phyloP scores from a whole-genome alignment of 2,113 vertebrate genomes.

The Gambusia holbrooki region DNA sequence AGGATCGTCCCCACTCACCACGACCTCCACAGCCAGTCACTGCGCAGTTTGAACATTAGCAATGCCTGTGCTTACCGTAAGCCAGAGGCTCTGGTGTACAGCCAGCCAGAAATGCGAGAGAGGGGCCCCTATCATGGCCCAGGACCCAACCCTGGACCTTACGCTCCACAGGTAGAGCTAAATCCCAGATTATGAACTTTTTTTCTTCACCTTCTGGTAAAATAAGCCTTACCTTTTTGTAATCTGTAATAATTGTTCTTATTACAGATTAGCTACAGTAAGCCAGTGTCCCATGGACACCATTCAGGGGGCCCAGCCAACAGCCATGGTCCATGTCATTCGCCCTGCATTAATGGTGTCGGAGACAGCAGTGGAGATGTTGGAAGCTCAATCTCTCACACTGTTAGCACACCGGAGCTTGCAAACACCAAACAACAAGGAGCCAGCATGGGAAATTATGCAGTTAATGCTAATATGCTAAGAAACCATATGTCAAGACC shows the following conservation, averaged over 20 bases:
- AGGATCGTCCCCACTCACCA: constrained; percentile 81
- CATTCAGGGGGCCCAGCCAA: constrained; percentile 70
- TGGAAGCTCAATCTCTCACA: constrained; percentile 91
- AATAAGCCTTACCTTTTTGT: constrained; percentile 1
- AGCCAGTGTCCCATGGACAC: constrained; percentile 78
- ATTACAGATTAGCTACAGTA: constrained; percentile 84
- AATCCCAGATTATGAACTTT: constrained; percentile 1
- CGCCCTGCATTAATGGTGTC: constrained; percentile 70
- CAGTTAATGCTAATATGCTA: constrained; percentile 86
- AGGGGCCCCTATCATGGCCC: constrained; percentile 75
- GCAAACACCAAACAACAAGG: constrained; percentile 89
- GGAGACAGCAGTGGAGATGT: constrained; percentile 54
- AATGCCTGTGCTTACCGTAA: constrained; percentile 91
- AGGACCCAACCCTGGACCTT: constrained; percentile 79
- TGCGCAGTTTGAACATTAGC: constrained; percentile 94
- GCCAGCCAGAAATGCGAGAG: constrained; percentile 95
- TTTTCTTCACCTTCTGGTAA: neutral
- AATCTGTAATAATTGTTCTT: constrained; percentile 9
- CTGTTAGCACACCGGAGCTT: constrained; percentile 93
- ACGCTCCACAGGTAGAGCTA: constrained; percentile 70
- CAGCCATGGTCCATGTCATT: constrained; percentile 72
- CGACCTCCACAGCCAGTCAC: constrained; percentile 92
- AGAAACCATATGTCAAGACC: constrained; percentile 89
- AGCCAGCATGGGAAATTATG: constrained; percentile 72
- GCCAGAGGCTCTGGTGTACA: constrained; percentile 91